Conservation (phyloP, 2,113 vertebrate genomes). For the Phainopepla nitens region DNA sequence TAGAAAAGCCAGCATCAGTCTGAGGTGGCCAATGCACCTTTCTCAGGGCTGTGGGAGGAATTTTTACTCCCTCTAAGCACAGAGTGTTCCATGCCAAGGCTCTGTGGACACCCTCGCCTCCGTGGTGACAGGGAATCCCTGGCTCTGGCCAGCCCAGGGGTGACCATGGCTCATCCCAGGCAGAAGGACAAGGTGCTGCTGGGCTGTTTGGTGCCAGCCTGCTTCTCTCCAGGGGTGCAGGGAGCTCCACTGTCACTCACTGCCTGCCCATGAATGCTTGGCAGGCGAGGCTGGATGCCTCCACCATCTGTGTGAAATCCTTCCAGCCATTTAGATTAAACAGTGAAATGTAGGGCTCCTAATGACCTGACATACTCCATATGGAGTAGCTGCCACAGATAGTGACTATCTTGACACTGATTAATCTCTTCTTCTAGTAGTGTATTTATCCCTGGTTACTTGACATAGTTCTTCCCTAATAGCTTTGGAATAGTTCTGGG, state of each 20-base stretch:
- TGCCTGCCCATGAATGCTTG: background rate
- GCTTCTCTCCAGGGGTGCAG: background rate
- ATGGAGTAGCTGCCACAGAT: slow-evolving; percentile 56
- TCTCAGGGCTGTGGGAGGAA: background rate
- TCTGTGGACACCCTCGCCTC: rapidly evolving
- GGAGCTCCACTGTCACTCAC: background rate
- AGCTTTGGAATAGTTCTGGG: slow-evolving; percentile 47
- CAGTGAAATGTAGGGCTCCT: slow-evolving; percentile 37
- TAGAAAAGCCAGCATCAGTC: background rate
- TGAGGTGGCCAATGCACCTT: background rate
- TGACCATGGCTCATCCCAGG: background rate
- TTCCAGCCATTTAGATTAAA: slow-evolving; percentile 20
- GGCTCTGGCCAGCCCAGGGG: background rate
- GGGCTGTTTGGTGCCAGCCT: background rate
- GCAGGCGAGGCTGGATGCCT: background rate
- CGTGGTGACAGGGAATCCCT: rapidly evolving
- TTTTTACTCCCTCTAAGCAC: background rate
- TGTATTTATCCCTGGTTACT: slow-evolving; percentile 41
- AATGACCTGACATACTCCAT: slow-evolving; percentile 35
- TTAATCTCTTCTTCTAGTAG: slow-evolving; percentile 43
- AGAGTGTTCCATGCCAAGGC: background rate
- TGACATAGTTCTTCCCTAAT: slow-evolving; percentile 63
- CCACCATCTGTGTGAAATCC: slow-evolving; percentile 32
- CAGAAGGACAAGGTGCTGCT: background rate
- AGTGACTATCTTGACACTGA: slow-evolving; percentile 53